Percentiles rank a stretch among this genome's conserved stretches.
These are phyloP conservation scores for Candoia aspera DNA, from an alignment of 2,113 vertebrate species.

Conservation along the genomic window DNA sequence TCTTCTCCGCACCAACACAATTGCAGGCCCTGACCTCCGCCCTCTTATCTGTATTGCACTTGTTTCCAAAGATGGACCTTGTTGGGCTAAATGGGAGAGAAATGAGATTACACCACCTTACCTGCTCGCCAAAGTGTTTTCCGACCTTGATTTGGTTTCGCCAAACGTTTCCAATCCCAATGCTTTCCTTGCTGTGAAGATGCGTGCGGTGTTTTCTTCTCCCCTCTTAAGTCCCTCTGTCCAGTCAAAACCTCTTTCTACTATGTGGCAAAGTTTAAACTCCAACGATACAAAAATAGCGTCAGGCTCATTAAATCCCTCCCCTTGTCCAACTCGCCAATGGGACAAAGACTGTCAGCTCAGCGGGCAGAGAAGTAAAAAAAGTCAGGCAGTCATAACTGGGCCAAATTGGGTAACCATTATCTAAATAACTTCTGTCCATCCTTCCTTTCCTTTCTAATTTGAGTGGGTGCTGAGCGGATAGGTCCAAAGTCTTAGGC, in stretches of 20 bases:
- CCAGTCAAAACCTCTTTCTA: neutral
- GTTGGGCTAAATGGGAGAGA: too few species aligned
- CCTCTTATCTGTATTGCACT: neutral
- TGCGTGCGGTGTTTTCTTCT: neutral
- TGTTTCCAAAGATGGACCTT: neutral
- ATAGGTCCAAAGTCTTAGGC: conserved; percentile 59
- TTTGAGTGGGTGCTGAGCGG: conserved; percentile 29
- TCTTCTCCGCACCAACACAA: neutral
- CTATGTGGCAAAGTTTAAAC: conserved; percentile 59
- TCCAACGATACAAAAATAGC: conserved; percentile 63
- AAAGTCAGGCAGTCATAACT: neutral
- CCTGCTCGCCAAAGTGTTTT: neutral
- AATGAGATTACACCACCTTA: neutral
- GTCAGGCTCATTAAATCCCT: conserved; percentile 41
- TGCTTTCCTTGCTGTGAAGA: accelerated
- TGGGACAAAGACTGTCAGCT: neutral
- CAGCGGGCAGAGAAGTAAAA: neutral
- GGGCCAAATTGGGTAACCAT: conserved; percentile 52
- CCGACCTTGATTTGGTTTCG: conserved; percentile 11
- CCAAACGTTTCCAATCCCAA: neutral
- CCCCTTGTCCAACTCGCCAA: conserved; percentile 47
- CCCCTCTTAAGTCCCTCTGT: neutral
- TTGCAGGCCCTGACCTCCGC: neutral
- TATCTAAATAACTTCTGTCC: conserved; percentile 67
- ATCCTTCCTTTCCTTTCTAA: neutral